A percentile compares a stretch with the other conserved stretches of the same genome.
phyloP scores from a whole-genome alignment of 1,140 invertebrate species.

The Aphidius gifuensis region DNA sequence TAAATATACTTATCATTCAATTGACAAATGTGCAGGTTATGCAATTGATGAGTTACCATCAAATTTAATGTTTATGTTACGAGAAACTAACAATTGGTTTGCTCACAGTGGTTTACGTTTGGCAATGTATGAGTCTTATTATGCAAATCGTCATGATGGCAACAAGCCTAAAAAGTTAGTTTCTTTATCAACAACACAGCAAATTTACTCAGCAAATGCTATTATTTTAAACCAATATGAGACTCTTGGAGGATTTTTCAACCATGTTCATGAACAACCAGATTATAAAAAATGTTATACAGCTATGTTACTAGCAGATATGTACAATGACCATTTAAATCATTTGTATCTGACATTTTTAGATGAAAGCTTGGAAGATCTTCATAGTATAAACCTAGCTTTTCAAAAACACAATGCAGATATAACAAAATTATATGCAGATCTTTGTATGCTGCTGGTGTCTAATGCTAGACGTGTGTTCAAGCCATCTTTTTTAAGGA shows the following conservation, averaged over 20 bases:
- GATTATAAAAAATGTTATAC: too few relatives aligned
- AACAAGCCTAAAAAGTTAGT: conserved; percentile 41
- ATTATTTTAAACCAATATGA: conserved; percentile 43
- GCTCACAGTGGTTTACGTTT: conserved; percentile 24
- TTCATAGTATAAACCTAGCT: too few relatives aligned
- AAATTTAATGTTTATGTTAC: conserved; percentile 44
- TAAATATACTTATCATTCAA: conserved; percentile 28
- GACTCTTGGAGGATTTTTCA: conserved; percentile 42
- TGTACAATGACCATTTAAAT: too few relatives aligned
- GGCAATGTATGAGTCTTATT: not conserved
- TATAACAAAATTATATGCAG: too few relatives aligned
- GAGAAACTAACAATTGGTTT: conserved; percentile 44
- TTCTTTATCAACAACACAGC: conserved; percentile 41
- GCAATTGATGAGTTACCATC: conserved; percentile 32
- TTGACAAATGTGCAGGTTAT: conserved; percentile 33
- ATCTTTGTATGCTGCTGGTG: too few relatives aligned
- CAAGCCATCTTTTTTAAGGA: too few relatives aligned
- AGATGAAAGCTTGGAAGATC: too few relatives aligned
- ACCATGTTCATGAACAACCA: too few relatives aligned
- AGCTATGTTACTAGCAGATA: too few relatives aligned
- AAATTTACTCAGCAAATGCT: conserved; percentile 36
- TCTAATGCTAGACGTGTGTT: too few relatives aligned
- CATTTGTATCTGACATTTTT: too few relatives aligned
- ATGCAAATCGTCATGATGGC: conserved; percentile 26
- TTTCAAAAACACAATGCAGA: too few relatives aligned